Percentiles rank a stretch among this genome's conserved stretches.
These are phyloP conservation scores for Brachylomia viminalis DNA, from an alignment of 2,888 invertebrate genomes.

Conservation along the genomic window DNA sequence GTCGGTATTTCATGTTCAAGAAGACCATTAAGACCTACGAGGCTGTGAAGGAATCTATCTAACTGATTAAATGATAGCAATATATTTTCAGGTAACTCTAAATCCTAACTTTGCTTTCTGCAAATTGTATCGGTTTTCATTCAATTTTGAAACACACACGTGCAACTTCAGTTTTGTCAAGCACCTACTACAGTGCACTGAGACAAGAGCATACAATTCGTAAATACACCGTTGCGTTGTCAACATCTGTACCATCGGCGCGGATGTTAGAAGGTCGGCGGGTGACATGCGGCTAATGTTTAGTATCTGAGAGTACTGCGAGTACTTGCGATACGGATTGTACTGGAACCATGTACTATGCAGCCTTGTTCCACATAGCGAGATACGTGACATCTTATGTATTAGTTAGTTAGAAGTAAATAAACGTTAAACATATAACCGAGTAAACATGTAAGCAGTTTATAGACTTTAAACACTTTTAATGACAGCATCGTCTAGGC, in stretches of 20 bases:
- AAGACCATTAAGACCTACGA: no score
- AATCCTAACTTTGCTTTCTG: background rate
- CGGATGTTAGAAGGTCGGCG: constrained; percentile 26
- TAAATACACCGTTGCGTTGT: constrained; percentile 2
- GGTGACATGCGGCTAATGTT: constrained; percentile 3
- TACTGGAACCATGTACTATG: background rate
- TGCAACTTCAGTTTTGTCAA: no score
- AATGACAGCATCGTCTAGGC: background rate
- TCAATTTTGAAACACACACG: background rate
- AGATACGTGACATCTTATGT: constrained; percentile 22
- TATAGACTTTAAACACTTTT: background rate
- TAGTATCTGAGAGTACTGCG: background rate
- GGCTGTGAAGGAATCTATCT: background rate
- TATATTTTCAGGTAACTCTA: background rate
- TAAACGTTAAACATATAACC: constrained; percentile 11
- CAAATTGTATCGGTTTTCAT: background rate
- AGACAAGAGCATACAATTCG: background rate
- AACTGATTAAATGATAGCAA: background rate
- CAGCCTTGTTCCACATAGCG: constrained; percentile 46
- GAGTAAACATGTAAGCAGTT: background rate
- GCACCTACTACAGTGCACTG: background rate
- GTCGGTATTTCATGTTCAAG: background rate
- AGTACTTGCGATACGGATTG: background rate
- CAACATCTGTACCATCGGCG: constrained; percentile 12
- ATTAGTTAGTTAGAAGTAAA: constrained; percentile 12